Percentiles rank a stretch among this genome's conserved stretches.
Evolutionary conservation across 2,113 vertebrate genomes (phyloP).

Genomic region (Pituophis catenifer): DNA sequence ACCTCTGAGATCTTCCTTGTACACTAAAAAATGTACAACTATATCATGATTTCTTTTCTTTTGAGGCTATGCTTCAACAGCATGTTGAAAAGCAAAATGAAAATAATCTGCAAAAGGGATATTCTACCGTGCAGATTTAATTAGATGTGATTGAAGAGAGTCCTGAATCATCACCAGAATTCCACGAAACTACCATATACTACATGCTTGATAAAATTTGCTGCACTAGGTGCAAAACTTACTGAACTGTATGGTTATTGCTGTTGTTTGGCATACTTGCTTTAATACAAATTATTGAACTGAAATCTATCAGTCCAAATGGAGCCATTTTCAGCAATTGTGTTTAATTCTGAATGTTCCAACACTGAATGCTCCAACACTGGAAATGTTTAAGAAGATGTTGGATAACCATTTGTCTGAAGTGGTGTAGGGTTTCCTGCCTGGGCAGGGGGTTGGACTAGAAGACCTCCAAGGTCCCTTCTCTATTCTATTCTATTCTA

Average conservation of each 20-base stretch:
- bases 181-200: not conserved
- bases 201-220: not conserved
- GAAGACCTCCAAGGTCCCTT: no score
- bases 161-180: not conserved
- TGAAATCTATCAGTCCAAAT: not conserved
- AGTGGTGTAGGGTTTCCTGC: no score
- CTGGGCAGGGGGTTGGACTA: no score
- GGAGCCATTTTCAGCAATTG: not conserved
- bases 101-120: not conserved
- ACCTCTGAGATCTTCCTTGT: not conserved
- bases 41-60: not conserved
- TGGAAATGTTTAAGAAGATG: no score
- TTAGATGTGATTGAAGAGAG: not conserved
- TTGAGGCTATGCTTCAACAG: not conserved
- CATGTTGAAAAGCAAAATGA: not conserved
- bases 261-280: not conserved
- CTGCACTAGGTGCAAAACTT: not conserved
- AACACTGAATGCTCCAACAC: not conserved
- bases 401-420: no score
- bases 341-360: not conserved
- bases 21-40: not conserved
- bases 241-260: no score
- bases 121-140: not conserved
- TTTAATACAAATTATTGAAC: not conserved
- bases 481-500: no score